Evolutionary conservation across 2,888 invertebrate species (phyloP).

Genomic region (Liodrosophila aerea): DNA sequence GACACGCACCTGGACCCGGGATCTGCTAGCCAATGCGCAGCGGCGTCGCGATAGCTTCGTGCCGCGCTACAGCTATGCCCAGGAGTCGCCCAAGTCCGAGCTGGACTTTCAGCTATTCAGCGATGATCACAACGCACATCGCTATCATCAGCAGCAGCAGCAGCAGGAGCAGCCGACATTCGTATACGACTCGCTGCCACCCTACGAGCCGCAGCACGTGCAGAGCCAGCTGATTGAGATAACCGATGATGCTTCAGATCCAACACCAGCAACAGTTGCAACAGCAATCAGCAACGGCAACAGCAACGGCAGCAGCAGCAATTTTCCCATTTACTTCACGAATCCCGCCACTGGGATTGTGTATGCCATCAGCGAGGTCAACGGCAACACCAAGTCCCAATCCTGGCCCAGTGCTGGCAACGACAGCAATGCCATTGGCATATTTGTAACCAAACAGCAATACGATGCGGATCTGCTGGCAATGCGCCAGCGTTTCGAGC

Average conservation of each 20-base stretch:
- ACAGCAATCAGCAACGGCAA: not conserved
- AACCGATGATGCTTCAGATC: conserved; percentile 14
- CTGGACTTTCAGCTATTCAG: conserved; percentile 65
- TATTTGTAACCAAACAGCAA: conserved; percentile 79
- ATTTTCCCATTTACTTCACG: conserved; percentile 80
- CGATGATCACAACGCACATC: conserved; percentile 13
- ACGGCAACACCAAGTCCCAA: conserved; percentile 42
- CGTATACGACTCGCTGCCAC: conserved; percentile 44
- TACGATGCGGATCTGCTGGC: conserved; percentile 76
- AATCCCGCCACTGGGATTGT: conserved; percentile 80
- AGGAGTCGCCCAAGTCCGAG: conserved; percentile 27
- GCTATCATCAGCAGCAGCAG: not conserved
- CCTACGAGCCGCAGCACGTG: conserved; percentile 34
- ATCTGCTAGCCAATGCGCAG: conserved; percentile 56
- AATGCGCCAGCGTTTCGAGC: conserved; percentile 64
- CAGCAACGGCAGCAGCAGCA: conserved; percentile 9
- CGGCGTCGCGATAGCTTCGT: conserved; percentile 49
- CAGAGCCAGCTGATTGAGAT: conserved; percentile 54
- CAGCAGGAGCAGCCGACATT: conserved; percentile 29
- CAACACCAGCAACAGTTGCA: not conserved
- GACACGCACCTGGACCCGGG: conserved; percentile 72
- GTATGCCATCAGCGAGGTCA: conserved; percentile 80
- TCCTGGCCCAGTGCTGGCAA: conserved; percentile 1
- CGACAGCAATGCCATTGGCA: conserved; percentile 56
- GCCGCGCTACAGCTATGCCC: conserved; percentile 67